Evolutionary conservation across 1,140 invertebrate species (phyloP).

Genomic region (Polypedilum vanderplanki): DNA sequence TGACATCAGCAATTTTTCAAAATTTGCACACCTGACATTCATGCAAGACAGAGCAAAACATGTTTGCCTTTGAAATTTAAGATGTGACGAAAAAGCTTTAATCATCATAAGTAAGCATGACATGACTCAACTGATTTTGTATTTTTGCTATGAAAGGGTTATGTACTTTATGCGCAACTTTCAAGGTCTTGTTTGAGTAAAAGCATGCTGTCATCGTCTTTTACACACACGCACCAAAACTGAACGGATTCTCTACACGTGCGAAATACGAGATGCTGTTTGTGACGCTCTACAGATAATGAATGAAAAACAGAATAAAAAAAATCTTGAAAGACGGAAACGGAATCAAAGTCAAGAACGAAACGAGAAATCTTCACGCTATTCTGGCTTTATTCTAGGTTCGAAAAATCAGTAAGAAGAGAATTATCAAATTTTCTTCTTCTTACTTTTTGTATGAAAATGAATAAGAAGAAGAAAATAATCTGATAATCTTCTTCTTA

Average conservation of each 20-base stretch:
- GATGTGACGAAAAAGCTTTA: not conserved
- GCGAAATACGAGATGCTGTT: too few species aligned
- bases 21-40: constrained; percentile 11
- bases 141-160: not conserved
- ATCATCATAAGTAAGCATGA: not conserved
- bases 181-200: not conserved
- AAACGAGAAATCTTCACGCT: not conserved
- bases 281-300: not conserved
- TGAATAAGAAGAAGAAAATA: too few species aligned
- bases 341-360: not conserved
- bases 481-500: not conserved
- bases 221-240: not conserved
- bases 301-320: not conserved
- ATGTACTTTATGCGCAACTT: not conserved
- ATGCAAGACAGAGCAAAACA: too few species aligned
- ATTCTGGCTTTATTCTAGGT: not conserved
- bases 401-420: too few species aligned
- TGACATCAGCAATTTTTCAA: constrained; percentile 18
- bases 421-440: not conserved
- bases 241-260: too few species aligned
- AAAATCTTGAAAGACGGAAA: not conserved
- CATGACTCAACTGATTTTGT: constrained; percentile 3
- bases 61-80: too few species aligned
- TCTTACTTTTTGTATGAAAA: not conserved
- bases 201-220: not conserved